A percentile compares a stretch with the other conserved stretches of the same genome.
Conservation (phyloP, 2,888 invertebrate species). For the Argynnis bischoffii region DNA sequence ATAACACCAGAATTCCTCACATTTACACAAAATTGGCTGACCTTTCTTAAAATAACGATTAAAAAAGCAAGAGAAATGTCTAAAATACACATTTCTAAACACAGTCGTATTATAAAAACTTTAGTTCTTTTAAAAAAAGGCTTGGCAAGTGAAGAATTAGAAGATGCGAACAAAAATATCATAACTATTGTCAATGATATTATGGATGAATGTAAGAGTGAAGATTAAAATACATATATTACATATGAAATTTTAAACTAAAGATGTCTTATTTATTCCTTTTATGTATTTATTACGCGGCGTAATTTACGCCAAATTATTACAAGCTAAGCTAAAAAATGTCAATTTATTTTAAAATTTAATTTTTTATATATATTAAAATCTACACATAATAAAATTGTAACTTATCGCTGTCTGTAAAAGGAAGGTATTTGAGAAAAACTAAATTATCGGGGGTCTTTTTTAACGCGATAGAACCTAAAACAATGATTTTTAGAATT, state of each 20-base stretch:
- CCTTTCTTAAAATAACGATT: constrained; percentile 61
- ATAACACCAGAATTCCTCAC: constrained; percentile 62
- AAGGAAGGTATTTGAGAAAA: too few relatives aligned
- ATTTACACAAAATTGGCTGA: constrained; percentile 66
- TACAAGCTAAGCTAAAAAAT: too few relatives aligned
- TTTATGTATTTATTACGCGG: too few relatives aligned
- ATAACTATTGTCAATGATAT: constrained; percentile 55
- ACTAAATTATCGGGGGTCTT: too few relatives aligned
- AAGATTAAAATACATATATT: neutral
- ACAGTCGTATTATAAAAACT: constrained; percentile 64
- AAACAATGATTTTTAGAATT: too few relatives aligned
- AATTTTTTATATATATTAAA: too few relatives aligned
- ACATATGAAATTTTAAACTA: neutral
- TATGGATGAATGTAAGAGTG: constrained; percentile 46
- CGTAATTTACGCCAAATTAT: too few relatives aligned
- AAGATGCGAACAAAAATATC: constrained; percentile 55
- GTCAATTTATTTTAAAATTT: too few relatives aligned
- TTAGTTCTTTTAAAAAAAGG: constrained; percentile 58
- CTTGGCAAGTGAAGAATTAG: constrained; percentile 51
- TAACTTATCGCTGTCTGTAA: too few relatives aligned
- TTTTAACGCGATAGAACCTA: too few relatives aligned
- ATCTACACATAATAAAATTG: too few relatives aligned
- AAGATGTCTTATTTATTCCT: neutral
- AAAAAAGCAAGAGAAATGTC: constrained; percentile 53
- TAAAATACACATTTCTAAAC: constrained; percentile 53